Evolutionary conservation across 2,113 vertebrate species (phyloP), one percentile per base, ranked within the genome.

Genomic region (Lamprologus lemairii): DNA sequence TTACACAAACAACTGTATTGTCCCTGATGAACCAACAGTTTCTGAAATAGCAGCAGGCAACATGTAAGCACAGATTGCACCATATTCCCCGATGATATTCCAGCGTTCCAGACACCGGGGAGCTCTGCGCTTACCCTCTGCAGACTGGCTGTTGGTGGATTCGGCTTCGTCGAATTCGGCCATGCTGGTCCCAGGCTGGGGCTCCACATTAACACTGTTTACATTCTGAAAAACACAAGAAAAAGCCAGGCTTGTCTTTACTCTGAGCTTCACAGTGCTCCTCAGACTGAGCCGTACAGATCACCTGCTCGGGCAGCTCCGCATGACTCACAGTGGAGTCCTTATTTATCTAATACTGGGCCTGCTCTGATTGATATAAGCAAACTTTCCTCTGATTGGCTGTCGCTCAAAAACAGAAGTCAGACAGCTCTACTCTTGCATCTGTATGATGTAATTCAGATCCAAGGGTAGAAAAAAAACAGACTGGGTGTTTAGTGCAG

Each of bases 221-320:
- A 95, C 96, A 53, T 95, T 94, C 96, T 97, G 82, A 40, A 91
- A 86, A 83, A 89, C 28, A 86, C 7, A 80, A 11, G 28, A 57
- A 80, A 83, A 51, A 23, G 5, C 17, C 21, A 42, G 28, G 8
- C 11, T 13, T 3, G 5, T 31, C 7, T 33, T 60, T 23, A 45
- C 5, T 21, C 33, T 14, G 47, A 37, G 2, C 42, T 4, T 11
- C 58, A 45, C 11, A 16, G 7, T 11, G 10, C 8, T 5, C n/a
- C 31, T 80, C 8, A 37, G 19, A 21, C 12, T 35, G 26, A 40
- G 19, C 9, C 6, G 2, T 49, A 47, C 42, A 49, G 71, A 6
- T 78, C 45, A 19, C 47, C 45, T 49, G 16, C 45, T 78, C 10
- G 16, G 28, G 16, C 17, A 78, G 45, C 26, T 78, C 14, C 3